Percentiles rank a stretch among this genome's conserved stretches.
Evolutionary conservation across 2,888 invertebrate species (phyloP).

Genomic region (Acronicta leporina): DNA sequence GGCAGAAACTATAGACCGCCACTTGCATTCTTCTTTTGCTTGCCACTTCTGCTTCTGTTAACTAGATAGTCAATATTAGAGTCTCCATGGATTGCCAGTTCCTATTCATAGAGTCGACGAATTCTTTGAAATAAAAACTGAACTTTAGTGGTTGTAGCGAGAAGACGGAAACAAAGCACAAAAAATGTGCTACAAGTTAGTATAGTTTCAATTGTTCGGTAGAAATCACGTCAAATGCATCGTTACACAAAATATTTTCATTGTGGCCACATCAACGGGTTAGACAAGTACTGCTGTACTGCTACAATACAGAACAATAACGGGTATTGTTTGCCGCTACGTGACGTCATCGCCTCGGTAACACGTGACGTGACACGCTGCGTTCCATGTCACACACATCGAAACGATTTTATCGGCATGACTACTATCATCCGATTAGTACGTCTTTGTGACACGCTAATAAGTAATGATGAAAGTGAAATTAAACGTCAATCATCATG

Average conservation of each 20-base stretch:
- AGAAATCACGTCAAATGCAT: conserved; percentile 44
- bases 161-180: no score
- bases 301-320: conserved; percentile 27
- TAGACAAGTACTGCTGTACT: conserved; percentile 44
- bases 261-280: conserved; percentile 21
- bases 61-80: no score
- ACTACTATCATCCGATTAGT: conserved; percentile 24
- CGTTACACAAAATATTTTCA: conserved; percentile 24
- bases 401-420: conserved; percentile 11
- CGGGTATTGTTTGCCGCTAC: conserved; percentile 22
- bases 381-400: conserved; percentile 30
- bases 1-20: no score
- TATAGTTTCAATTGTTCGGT: conserved; percentile 29
- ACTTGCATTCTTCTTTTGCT: no score
- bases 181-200: conserved; percentile 30
- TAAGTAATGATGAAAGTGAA: conserved; percentile 47
- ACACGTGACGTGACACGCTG: conserved; percentile 48
- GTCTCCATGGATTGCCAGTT: no score
- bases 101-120: no score
- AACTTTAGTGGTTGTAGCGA: no score
- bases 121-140: no score
- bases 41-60: no score
- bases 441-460: conserved; percentile 33
- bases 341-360: conserved; percentile 43
- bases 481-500: conserved; percentile 11